Conservation (phyloP, 2,113 vertebrate genomes). For the Xiphias gladius region DNA sequence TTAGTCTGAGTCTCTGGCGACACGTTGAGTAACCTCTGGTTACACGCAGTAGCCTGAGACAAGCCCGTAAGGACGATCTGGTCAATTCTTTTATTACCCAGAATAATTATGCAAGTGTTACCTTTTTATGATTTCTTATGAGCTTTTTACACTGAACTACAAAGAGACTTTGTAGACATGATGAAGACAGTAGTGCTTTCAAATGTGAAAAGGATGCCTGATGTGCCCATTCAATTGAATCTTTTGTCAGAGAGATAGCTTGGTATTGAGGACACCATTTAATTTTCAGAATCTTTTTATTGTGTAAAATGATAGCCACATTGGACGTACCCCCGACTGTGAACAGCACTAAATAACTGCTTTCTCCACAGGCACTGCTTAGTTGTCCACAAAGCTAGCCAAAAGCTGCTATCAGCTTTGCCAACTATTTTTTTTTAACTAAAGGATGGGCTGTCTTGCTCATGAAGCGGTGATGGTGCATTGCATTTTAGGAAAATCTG, state of each 20-base stretch:
- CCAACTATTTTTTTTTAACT: conserved; percentile 49
- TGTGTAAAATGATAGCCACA: conserved; percentile 65
- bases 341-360: conserved; percentile 76
- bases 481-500: conserved; percentile 56
- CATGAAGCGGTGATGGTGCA: conserved; percentile 56
- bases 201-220: conserved; percentile 80
- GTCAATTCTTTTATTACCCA: conserved; percentile 69
- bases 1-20: conserved; percentile 50
- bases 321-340: conserved; percentile 75
- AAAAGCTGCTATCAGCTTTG: conserved; percentile 69
- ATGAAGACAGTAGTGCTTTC: conserved; percentile 69
- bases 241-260: conserved; percentile 60
- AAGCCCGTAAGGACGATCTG: conserved; percentile 58
- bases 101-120: conserved; percentile 82
- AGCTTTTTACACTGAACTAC: conserved; percentile 82
- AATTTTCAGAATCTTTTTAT: conserved; percentile 59
- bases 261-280: conserved; percentile 54
- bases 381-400: conserved; percentile 65
- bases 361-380: conserved; percentile 70
- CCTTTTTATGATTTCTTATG: conserved; percentile 79
- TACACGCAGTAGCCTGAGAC: conserved; percentile 53
- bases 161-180: conserved; percentile 73
- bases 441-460: conserved; percentile 45
- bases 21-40: conserved; percentile 47
- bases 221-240: conserved; percentile 65